Evolutionary conservation across 2,888 invertebrate genomes (phyloP), one percentile per base, ranked within the genome.

Genomic region (Drosophila pegasa): DNA sequence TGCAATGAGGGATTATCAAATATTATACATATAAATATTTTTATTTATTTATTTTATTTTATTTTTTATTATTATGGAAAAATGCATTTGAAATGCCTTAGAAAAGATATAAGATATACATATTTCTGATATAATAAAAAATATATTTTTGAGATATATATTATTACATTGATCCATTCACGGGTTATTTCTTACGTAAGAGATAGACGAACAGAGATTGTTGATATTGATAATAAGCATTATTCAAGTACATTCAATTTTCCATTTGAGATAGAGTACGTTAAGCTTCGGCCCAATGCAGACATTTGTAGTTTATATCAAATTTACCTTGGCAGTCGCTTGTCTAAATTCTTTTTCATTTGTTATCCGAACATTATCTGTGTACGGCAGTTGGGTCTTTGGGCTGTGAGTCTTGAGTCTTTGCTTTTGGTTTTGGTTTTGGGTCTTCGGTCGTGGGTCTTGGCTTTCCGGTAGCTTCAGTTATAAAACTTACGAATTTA

Each of bases 341-440:
- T 86, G 86, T 88, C 69, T 74, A 88, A 83, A 88, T 83, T 88
- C 81, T 88, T 86, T 83, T 82, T 69, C 59, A 77, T 83, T 86
- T 88, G 86, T 86, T 64, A 83, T 73, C 73, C 58, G 65, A 78
- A 81, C 73, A 75, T 80, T 72, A 66, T 77, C 54, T 61, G 22
- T 16, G 50, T 35, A 35, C 18, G 61, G 45, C 40, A 31, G 41
- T 41, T 27, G 31, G 40, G 51, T 51, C 20, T 61, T 41, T 59
- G 74, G 50, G 38, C 50, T 22, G 68, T 56, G 51, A 37, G 51
- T 45, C 10, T 58, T 33, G 45, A 60, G 54, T 31, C 20, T 60
- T 62, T 10, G 25, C 25, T 43, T 43, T 22, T 55, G 51, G 45
- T 14, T 60, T 62, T 10, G 25, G 43, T 43, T 43, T 22, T 55